Evolutionary conservation across 2,113 vertebrate species (phyloP).

Genomic region (Catharus minimus): DNA sequence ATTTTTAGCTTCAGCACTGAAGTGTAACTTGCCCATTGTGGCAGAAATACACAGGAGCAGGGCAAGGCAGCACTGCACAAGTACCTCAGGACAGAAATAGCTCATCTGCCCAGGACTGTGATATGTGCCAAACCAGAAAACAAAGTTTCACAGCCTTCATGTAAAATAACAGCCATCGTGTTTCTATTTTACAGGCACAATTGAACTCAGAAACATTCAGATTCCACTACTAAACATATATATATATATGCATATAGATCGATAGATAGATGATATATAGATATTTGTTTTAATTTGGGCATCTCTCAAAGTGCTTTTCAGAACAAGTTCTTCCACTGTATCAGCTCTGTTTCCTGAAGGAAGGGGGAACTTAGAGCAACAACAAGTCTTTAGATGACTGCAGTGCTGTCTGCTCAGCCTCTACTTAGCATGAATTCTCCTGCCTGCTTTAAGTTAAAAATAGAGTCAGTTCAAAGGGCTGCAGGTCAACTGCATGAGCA

Average conservation of each 20-base stretch:
- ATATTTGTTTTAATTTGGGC: neutral
- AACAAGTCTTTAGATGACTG: neutral
- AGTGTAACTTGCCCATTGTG: accelerated
- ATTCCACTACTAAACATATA: accelerated
- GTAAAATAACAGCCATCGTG: accelerated
- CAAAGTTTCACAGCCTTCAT: neutral
- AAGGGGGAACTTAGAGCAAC: neutral
- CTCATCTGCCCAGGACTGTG: neutral
- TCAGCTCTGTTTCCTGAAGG: neutral
- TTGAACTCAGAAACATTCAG: neutral
- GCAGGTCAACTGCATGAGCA: neutral
- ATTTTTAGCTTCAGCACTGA: neutral
- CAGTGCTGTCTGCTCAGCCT: neutral
- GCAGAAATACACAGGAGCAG: neutral
- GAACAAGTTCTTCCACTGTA: neutral
- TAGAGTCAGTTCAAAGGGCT: neutral
- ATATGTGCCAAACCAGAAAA: neutral
- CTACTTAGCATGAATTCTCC: neutral
- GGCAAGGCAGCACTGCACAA: neutral
- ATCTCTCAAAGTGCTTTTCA: neutral
- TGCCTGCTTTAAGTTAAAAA: neutral
- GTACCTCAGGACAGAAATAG: neutral
- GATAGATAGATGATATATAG: too few relatives aligned
- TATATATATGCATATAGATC: accelerated
- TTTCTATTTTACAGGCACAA: neutral